Percentiles rank a stretch among this genome's conserved stretches.
These are phyloP conservation scores for Phengaris arion DNA, from an alignment of 2,888 invertebrate species.

Conservation along the genomic window DNA sequence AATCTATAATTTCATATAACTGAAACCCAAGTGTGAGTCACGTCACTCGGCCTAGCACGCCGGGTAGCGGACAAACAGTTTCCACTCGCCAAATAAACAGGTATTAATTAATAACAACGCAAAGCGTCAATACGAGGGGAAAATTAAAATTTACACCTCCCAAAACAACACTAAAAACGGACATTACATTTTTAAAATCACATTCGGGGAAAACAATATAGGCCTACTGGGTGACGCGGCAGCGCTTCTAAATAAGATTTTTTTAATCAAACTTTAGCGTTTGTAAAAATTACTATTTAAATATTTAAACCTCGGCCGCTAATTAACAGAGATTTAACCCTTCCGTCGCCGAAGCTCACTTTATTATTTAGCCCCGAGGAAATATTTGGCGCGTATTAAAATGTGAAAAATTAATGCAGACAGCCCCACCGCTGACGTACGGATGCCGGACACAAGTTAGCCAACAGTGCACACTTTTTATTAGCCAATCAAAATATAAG, in stretches of 20 bases:
- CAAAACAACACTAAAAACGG: conserved; percentile 58
- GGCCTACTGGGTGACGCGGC: conserved; percentile 65
- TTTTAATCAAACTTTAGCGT: conserved; percentile 79
- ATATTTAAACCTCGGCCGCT: conserved; percentile 72
- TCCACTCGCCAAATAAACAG: conserved; percentile 65
- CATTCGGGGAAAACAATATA: conserved; percentile 65
- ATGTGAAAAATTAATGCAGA: conserved; percentile 74
- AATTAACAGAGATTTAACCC: conserved; percentile 80
- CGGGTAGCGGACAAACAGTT: conserved; percentile 46
- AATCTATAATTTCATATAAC: conserved; percentile 54
- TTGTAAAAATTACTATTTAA: conserved; percentile 80
- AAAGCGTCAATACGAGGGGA: conserved; percentile 66
- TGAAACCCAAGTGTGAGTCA: conserved; percentile 58
- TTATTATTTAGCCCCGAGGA: conserved; percentile 75
- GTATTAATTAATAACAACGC: conserved; percentile 66
- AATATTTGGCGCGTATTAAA: conserved; percentile 80
- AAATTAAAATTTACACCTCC: conserved; percentile 72
- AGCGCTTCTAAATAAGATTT: conserved; percentile 63
- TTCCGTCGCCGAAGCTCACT: conserved; percentile 74
- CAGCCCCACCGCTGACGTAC: conserved; percentile 44
- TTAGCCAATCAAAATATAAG: conserved; percentile 12
- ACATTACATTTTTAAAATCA: conserved; percentile 77
- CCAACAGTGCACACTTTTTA: background rate
- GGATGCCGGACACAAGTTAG: background rate
- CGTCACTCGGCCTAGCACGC: conserved; percentile 43